Evolutionary conservation across 2,888 invertebrate species (phyloP), one percentile per base, ranked within the genome.

Genomic region (Platycheirus albimanus): DNA sequence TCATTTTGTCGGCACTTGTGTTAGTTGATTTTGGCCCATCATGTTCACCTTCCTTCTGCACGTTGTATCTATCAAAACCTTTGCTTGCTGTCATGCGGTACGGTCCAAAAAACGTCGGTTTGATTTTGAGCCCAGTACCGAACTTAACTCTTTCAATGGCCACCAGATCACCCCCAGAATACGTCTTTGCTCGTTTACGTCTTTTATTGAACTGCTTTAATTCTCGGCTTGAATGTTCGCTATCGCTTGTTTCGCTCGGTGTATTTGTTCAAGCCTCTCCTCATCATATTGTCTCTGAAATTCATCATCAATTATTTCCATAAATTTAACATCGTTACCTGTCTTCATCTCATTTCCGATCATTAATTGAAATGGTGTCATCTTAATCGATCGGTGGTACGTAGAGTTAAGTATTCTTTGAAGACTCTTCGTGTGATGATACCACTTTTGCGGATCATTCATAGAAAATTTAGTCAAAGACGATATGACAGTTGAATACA

Each of bases 71-170:
- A 52, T 90, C 87, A 47, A 88, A 87, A 3, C 58, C 85, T 86
- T 28, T 72, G 13, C 58, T 28, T 19, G 77, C 41, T 17, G 33
- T 70, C 15, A 89, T 75, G 20, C 83, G 72, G 67, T 89, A 89
- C n/a, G 89, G 88, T 1, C 89, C 90, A n/a, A 90, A 69, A 69
- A 85, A 89, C 72, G 89, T 89, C 1, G 85, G 54, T 19, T 85
- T 75, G 3, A 90, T 52, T 75, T 90, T 90, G 4, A 88, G 54
- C 0, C 88, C 89, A 10, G 86, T 81, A 3, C 88, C 88, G 76
- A 88, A 88, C 66, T 90, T 88, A 0, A 89, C 89, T 17, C 88
- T 71, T 72, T 89, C 87, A 13, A 89, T 89, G 2, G 88, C 84
- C 2, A 85, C 77, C 36, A 85, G 52, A 33, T 84, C 85, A 47